These are phyloP conservation scores for Yoshiicerus persimilis DNA, from an alignment of 1,140 invertebrate genomes.

Conservation along the genomic window DNA sequence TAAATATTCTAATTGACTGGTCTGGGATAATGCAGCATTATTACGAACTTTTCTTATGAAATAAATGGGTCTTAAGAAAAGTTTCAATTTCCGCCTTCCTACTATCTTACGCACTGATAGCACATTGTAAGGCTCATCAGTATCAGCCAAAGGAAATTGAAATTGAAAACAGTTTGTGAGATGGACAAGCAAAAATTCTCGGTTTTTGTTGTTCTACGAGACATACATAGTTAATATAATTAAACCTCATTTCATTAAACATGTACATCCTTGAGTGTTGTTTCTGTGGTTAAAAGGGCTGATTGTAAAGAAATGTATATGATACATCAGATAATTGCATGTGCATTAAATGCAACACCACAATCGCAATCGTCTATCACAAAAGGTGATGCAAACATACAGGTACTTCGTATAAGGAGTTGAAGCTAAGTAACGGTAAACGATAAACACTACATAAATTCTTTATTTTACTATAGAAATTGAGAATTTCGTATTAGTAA, in stretches of 20 bases:
- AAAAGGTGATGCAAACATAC: no score
- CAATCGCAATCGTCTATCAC: no score
- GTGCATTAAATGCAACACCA: no score
- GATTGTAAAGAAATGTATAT: no score
- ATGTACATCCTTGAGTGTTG: neutral
- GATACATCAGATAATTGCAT: no score
- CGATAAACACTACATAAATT: neutral
- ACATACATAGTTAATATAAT: neutral
- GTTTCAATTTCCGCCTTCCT: neutral
- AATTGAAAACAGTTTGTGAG: neutral
- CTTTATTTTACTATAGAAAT: neutral
- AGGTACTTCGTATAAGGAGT: no score
- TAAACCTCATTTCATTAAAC: neutral
- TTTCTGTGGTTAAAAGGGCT: no score
- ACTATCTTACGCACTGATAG: neutral
- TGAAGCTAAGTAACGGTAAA: neutral
- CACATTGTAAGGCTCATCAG: neutral
- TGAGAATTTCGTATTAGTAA: neutral
- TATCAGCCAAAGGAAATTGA: neutral
- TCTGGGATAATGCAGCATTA: neutral
- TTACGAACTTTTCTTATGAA: neutral
- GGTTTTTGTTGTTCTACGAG: neutral
- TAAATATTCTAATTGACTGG: neutral
- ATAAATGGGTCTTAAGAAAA: neutral
- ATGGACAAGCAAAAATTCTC: neutral